Base-by-base conservation (phyloP, 1,140 invertebrate species). In the Drosophila neocordata region DNA sequence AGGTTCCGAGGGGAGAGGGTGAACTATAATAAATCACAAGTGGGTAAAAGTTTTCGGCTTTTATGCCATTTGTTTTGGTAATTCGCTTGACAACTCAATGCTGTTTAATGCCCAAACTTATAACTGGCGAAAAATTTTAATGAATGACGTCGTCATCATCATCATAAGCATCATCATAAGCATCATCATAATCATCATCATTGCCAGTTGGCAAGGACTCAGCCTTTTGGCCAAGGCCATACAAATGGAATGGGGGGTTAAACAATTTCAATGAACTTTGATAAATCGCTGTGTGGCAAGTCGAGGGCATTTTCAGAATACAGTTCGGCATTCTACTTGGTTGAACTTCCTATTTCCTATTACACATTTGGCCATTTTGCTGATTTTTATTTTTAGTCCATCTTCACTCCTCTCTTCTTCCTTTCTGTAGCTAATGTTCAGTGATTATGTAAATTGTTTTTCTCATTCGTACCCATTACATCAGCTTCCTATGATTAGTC, bases 201-300 rank as follows among this genome's bases (percentile, higher is more conserved):
- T 34, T 37, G n/a, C 13, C 57, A 59, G 56, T 58, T 59, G 35
- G 72, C 64, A 75, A 75, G 72, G 72, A 62, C 72, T 65, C 13
- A 57, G 18, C 34, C 65, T 53, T 13, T 38, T 34, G 35, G 41
- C 41, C 78, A 88, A 87, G 82, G 82, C 69, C 80, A 65, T 38
- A 38, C 55, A 22, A 58, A 44, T 27, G 51, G 48, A 41, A 62
- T 62, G 62, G 62, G 44, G 71, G 73, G 48, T 24, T 67, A 68
- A 79, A 72, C 78, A 81, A 82, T 85, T 85, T 87, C 82, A 85
- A 85, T 85, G 82, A 85, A 85, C 82, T 85, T 85, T 85, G 82
- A 87, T 85, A 85, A 85, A 85, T 85, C 70, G 78, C 75, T 75
- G 70, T 55, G 74, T 63, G 62, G 41, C 62, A 63, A 73, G 22